Evolutionary conservation across 92 coral and sea anemone genomes (phyloP).

Genomic region (Zoanthus sociatus): DNA sequence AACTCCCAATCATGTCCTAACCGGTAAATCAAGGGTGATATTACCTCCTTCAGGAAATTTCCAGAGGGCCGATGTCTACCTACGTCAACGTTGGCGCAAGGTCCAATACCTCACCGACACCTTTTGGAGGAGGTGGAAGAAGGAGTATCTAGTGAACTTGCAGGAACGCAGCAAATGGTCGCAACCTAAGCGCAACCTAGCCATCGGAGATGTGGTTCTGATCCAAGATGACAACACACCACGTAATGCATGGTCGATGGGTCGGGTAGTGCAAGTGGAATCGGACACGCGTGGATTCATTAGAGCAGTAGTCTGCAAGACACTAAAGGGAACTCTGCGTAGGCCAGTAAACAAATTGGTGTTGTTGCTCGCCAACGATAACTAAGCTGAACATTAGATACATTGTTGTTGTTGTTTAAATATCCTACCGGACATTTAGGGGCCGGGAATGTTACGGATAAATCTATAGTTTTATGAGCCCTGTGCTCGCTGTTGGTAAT

Average conservation of each 20-base stretch:
- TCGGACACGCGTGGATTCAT: background rate
- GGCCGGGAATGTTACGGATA: constrained; percentile 40
- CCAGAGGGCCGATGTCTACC: constrained; percentile 55
- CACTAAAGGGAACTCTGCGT: background rate
- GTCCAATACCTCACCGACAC: background rate
- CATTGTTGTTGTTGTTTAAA: background rate
- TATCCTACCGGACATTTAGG: constrained; percentile 6
- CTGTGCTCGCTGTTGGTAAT: background rate
- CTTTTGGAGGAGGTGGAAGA: no score
- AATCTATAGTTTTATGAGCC: background rate
- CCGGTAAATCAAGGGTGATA: constrained; percentile 59
- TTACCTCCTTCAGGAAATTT: constrained; percentile 71
- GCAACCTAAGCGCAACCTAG: no score
- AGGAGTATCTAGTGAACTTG: no score
- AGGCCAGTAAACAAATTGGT: background rate
- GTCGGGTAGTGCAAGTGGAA: background rate
- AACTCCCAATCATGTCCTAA: constrained; percentile 64
- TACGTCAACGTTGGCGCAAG: background rate
- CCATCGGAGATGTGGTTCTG: no score
- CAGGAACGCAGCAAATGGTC: no score
- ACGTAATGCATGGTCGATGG: no score
- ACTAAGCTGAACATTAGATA: background rate
- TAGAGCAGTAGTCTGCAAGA: background rate
- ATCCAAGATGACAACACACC: no score
- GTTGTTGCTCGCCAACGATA: background rate